Evolutionary conservation across 2,797 vertebrate genomes (phyloP), one percentile per base, ranked within the genome.

Genomic region (Sebastiscus tertius): DNA sequence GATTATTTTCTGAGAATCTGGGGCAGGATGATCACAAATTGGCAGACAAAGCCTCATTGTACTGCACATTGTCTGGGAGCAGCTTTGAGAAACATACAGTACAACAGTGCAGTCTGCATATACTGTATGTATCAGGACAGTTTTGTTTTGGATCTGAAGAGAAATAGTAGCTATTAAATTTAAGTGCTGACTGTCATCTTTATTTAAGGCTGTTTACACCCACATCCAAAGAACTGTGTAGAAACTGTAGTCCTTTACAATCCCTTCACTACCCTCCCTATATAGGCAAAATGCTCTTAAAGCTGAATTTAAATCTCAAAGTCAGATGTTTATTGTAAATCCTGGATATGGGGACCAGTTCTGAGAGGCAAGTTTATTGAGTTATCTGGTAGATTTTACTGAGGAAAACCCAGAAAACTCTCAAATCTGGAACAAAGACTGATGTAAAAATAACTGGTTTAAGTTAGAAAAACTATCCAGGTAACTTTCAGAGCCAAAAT

Each of bases 11-110:
- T 27, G 20, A 36, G 63, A 72, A 66, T 77, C 66, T 73, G 7
- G 60, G 65, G 10, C 67, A 67, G 18, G 55, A 77, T 39, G 69
- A 62, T 18, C 55, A 79, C 26, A 69, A 73, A 75, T 29, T 64
- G 61, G 42, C 54, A 68, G 61, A 84, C 64, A 79, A 86, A 82
- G 46, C 55, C 76, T 78, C 12, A 24, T 27, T 84, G 70, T 87
- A 11, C 6, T 26, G 31, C 6, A 18, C 36, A 62, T 6, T 39
- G 71, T 59, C 63, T 39, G 66, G 60, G n/a, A 72, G 29, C 42
- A 59, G 60, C 26, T 81, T 20, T 39, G 20, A 75, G 49, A 65
- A 67, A 68, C 49, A 46, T 18, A 46, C 42, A 18, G 22, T 12
- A 49, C 11, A 20, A n/a, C n/a, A 18, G 12, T 29, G 3, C 60